These are phyloP conservation scores for Pseudocheirus occidentalis DNA, from an alignment of 2,797 vertebrate genomes.

Conservation along the genomic window DNA sequence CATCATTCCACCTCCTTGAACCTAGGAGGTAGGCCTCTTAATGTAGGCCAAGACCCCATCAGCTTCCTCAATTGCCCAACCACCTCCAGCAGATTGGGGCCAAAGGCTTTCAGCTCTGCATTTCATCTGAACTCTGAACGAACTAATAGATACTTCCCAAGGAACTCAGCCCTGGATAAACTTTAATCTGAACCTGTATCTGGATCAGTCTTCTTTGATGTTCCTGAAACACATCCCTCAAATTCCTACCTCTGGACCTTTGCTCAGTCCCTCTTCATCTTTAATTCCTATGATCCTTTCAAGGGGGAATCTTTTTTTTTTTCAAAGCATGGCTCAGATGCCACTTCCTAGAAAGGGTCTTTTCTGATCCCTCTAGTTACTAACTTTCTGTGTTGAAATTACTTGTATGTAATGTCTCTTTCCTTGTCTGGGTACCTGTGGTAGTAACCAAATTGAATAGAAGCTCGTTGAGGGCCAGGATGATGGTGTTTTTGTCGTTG, in stretches of 20 bases:
- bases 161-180: not conserved
- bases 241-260: not conserved
- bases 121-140: not conserved
- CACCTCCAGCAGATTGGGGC: too few relatives aligned
- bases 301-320: not conserved
- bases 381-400: not conserved
- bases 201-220: not conserved
- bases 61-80: not conserved
- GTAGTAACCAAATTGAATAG: not conserved
- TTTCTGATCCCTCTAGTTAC: not conserved
- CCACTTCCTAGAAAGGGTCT: not conserved
- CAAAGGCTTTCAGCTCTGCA: accelerated
- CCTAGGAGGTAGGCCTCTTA: not conserved
- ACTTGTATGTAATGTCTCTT: not conserved
- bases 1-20: not conserved
- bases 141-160: not conserved
- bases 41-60: not conserved
- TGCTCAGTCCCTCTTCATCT: not conserved
- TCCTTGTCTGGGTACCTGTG: not conserved
- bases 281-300: not conserved
- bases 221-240: not conserved
- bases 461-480: not conserved
- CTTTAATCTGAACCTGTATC: not conserved
- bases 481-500: not conserved
- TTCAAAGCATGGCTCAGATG: not conserved